Conservation (phyloP, 2,113 vertebrate genomes). For the Chrysemys picta region DNA sequence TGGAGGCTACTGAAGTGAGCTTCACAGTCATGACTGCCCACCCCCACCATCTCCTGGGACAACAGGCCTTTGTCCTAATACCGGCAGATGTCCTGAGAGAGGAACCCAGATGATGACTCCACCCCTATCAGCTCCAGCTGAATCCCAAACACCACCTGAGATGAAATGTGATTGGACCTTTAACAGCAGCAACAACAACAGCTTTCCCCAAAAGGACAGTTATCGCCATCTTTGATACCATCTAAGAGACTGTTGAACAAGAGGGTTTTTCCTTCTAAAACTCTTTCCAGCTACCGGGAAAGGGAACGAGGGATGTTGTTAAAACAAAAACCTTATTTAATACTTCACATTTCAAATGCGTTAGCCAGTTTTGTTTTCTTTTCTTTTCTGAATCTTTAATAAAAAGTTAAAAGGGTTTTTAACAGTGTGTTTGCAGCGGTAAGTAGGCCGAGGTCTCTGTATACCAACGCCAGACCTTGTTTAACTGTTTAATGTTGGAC, state of each 20-base stretch:
- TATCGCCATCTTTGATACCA: neutral
- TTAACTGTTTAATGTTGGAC: neutral
- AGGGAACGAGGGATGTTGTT: neutral
- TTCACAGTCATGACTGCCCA: neutral
- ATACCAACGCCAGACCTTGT: neutral
- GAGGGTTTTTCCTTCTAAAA: neutral
- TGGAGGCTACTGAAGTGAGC: neutral
- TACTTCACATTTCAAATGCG: neutral
- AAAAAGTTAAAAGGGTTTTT: neutral
- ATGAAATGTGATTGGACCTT: neutral
- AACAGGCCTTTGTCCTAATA: neutral
- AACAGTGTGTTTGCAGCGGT: neutral
- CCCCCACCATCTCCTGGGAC: neutral
- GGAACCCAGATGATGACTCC: neutral
- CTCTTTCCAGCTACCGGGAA: neutral
- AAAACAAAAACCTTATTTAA: neutral
- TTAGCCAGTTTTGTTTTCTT: neutral
- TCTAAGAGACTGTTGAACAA: neutral
- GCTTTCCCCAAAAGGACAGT: neutral
- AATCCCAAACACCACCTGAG: neutral
- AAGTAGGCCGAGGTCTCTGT: neutral
- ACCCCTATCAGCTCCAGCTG: neutral
- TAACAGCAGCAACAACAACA: neutral
- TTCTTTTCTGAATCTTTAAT: neutral
- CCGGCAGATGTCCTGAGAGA: neutral